phyloP scores from a whole-genome alignment of 2,888 invertebrate species.

The Nephrotoma appendiculata region DNA sequence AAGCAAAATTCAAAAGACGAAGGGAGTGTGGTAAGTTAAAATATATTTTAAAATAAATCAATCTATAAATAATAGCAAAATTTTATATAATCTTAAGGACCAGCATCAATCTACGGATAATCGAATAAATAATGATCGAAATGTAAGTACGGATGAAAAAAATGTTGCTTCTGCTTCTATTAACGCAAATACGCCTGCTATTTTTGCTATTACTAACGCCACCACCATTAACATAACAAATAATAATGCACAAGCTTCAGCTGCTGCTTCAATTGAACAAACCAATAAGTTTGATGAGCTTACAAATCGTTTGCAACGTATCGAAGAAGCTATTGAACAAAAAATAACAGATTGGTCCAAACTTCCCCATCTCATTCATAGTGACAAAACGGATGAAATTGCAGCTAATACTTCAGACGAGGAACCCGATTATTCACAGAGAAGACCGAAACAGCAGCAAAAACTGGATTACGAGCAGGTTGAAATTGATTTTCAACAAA shows the following conservation, averaged over 20 bases:
- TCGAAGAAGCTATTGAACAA: conserved; percentile 1
- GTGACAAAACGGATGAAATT: conserved; percentile 28
- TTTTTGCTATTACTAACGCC: not conserved
- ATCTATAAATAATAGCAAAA: too few relatives aligned
- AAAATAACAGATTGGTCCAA: not conserved
- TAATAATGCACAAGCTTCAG: not conserved
- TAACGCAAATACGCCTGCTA: conserved; percentile 14
- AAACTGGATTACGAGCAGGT: not conserved
- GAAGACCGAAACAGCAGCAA: not conserved
- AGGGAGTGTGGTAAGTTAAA: not conserved
- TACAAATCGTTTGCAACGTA: not conserved
- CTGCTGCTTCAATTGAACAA: not conserved
- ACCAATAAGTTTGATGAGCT: not conserved
- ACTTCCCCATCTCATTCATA: conserved; percentile 21
- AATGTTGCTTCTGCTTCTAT: conserved; percentile 16
- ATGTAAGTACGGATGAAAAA: conserved; percentile 7
- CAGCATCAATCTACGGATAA: not conserved
- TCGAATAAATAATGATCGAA: not conserved
- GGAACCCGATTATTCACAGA: conserved; percentile 16
- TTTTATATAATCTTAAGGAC: not conserved
- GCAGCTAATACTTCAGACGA: conserved; percentile 27
- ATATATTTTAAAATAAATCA: not conserved
- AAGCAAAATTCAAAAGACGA: conserved; percentile 13
- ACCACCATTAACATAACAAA: not conserved
- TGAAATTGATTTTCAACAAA: not conserved